Percentiles rank a stretch among this genome's conserved stretches.
Conservation (phyloP, 2,113 vertebrate genomes). For the Lophochroa leadbeateri region DNA sequence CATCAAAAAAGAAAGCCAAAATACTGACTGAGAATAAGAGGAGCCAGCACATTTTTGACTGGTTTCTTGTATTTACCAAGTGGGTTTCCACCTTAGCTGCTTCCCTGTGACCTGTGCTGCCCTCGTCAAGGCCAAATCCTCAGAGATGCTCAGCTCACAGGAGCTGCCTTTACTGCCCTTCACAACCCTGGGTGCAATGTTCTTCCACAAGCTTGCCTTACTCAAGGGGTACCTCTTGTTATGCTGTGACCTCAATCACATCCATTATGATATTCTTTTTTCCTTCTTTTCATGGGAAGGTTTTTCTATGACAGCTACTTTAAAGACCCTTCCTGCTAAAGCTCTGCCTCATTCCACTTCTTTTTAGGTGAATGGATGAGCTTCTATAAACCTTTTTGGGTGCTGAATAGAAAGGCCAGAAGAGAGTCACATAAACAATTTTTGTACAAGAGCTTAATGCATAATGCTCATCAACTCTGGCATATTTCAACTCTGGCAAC, state of each 20-base stretch:
- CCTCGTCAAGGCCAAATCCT: neutral
- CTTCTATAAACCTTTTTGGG: neutral
- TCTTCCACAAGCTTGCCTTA: neutral
- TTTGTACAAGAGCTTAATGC: neutral
- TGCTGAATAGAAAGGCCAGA: neutral
- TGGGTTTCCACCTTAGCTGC: neutral
- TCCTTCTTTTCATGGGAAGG: neutral
- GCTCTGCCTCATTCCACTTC: neutral
- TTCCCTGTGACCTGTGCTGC: neutral
- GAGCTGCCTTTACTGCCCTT: neutral
- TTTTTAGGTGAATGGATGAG: neutral
- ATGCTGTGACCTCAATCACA: neutral
- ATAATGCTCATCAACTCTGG: neutral
- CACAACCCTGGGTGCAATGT: neutral
- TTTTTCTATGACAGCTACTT: neutral
- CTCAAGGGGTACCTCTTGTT: neutral
- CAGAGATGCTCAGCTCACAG: neutral
- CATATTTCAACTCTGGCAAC: neutral
- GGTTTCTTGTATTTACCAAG: neutral
- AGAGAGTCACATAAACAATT: rapidly evolving
- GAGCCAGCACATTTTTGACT: neutral
- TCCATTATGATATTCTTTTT: neutral
- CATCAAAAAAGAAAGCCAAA: neutral
- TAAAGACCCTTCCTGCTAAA: neutral
- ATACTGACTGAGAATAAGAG: neutral